Conservation (phyloP, 35 echinoderm and acorn worm species). For the Ptychodera flava region DNA sequence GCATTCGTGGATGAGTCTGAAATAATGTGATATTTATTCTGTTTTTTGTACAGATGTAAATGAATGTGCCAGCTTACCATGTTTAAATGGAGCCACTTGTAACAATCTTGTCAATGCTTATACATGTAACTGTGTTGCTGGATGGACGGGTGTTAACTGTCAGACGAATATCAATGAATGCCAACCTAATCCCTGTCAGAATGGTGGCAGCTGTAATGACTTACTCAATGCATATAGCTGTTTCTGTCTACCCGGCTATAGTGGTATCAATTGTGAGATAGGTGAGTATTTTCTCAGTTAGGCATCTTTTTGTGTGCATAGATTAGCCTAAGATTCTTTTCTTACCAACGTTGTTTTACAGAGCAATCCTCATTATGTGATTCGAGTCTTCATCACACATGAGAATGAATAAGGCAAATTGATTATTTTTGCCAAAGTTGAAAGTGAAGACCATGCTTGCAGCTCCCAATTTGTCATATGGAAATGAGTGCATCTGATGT, state of each 20-base stretch:
- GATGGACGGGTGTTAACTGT: conserved; percentile 15
- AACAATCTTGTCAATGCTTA: background rate
- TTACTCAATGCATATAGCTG: background rate
- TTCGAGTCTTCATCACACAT: no score
- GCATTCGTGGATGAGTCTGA: no score
- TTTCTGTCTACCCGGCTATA: background rate
- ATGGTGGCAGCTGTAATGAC: conserved; percentile 9
- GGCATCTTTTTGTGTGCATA: no score
- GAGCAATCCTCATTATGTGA: no score
- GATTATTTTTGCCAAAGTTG: no score
- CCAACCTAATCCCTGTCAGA: background rate
- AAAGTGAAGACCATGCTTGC: no score
- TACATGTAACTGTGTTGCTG: background rate
- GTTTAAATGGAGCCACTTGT: conserved; percentile 22
- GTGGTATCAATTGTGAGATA: background rate
- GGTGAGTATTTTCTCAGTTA: background rate
- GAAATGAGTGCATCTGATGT: no score
- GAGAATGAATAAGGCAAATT: no score
- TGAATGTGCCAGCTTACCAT: conserved; percentile 21
- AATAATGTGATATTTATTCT: no score
- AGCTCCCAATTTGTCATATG: no score
- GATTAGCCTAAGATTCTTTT: no score
- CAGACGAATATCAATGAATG: conserved; percentile 13
- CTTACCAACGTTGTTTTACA: no score
- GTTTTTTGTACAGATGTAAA: background rate